These are phyloP conservation scores for Actenoides lindsayi DNA, from an alignment of 2,113 vertebrate species.

Conservation along the genomic window DNA sequence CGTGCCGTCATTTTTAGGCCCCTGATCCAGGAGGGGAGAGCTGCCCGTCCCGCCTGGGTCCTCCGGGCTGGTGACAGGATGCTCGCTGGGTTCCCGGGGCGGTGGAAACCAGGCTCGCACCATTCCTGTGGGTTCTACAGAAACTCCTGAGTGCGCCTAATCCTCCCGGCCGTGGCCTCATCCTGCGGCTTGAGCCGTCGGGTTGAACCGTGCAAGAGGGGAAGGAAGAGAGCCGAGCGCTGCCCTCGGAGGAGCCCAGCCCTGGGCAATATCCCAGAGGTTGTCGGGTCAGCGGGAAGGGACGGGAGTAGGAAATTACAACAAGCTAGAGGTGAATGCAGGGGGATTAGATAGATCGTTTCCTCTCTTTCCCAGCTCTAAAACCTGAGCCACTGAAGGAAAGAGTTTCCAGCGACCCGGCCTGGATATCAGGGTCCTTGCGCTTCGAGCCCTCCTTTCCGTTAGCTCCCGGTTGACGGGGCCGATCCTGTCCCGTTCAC, in stretches of 20 bases:
- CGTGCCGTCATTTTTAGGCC: background rate
- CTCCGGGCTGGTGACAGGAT: background rate
- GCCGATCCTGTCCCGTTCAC: too few species aligned
- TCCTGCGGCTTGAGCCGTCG: background rate
- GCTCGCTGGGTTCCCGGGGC: background rate
- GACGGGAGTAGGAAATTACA: background rate
- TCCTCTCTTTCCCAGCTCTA: background rate
- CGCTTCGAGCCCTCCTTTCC: fast-evolving
- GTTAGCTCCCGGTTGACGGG: fast-evolving
- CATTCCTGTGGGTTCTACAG: background rate
- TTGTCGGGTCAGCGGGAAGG: background rate
- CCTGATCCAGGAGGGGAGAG: background rate
- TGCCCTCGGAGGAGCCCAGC: too few species aligned
- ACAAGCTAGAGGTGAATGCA: background rate
- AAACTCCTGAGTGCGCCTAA: background rate
- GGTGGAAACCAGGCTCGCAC: too few species aligned
- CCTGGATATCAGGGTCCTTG: background rate
- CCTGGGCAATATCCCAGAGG: background rate
- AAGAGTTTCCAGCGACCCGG: background rate
- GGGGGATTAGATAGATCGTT: fast-evolving
- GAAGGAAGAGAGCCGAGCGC: too few species aligned
- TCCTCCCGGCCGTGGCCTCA: background rate
- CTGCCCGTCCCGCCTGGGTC: background rate
- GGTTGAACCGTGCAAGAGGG: background rate
- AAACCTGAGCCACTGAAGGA: background rate